phyloP scores from a whole-genome alignment of 2,797 vertebrate genomes.

The Urophycis tenuis region DNA sequence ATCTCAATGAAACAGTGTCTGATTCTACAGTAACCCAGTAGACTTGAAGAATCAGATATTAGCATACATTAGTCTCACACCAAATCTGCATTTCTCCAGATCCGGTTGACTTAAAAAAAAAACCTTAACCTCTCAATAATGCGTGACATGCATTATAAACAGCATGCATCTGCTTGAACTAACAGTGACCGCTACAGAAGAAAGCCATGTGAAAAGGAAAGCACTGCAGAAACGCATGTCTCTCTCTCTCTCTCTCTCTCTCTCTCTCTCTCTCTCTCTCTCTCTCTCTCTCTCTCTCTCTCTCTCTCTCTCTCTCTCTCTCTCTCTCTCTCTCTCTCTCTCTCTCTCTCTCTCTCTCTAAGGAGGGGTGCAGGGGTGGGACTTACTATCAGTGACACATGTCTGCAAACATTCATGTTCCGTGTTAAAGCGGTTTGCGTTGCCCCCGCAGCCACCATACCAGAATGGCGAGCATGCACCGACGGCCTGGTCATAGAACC shows the following conservation, averaged over 20 bases:
- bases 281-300: no score
- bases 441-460: slow-evolving; percentile 69
- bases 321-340: neutral
- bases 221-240: neutral
- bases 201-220: neutral
- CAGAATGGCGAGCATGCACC: slow-evolving; percentile 68
- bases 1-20: neutral
- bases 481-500: slow-evolving; percentile 62
- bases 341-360: neutral
- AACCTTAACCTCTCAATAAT: neutral
- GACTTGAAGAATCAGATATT: neutral
- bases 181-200: neutral
- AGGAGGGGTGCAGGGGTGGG: neutral
- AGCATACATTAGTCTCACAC: neutral
- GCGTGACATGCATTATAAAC: no score
- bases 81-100: neutral
- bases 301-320: no score
- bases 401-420: slow-evolving; percentile 64
- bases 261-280: no score
- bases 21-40: no score
- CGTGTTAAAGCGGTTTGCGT: slow-evolving; percentile 68
- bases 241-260: neutral
- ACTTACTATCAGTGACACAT: slow-evolving; percentile 63
- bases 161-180: neutral
- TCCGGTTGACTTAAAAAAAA: neutral